Evolutionary conservation across 2,888 invertebrate species (phyloP).

Genomic region (Oasisia sp.): DNA sequence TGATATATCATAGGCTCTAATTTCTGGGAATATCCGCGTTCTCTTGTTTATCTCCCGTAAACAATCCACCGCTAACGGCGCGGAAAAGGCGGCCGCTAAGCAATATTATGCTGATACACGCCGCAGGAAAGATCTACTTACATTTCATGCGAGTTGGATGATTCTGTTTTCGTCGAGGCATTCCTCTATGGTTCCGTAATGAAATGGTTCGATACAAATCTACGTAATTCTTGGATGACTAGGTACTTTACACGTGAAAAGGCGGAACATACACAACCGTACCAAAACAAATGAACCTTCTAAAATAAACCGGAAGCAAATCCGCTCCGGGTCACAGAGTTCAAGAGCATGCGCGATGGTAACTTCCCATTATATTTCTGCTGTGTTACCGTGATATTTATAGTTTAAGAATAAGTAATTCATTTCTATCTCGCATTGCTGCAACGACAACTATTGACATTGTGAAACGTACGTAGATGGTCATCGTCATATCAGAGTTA

Average conservation of each 20-base stretch:
- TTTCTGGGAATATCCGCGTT: constrained; percentile 3
- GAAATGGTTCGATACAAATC: neutral
- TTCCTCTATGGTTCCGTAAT: constrained; percentile 35
- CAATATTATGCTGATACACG: constrained; percentile 11
- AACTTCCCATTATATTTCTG: neutral
- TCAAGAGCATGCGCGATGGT: constrained; percentile 4
- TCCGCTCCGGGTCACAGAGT: neutral
- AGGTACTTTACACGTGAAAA: constrained; percentile 13
- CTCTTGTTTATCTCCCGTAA: constrained; percentile 22
- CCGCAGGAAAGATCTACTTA: constrained; percentile 45
- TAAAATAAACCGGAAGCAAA: constrained; percentile 11
- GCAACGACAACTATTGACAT: neutral
- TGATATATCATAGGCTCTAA: constrained; percentile 4
- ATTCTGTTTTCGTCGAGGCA: constrained; percentile 67
- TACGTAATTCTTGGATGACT: neutral
- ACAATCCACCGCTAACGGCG: constrained; percentile 18
- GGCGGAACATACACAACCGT: constrained; percentile 17
- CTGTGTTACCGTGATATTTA: neutral
- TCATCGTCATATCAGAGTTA: neutral
- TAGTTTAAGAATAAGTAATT: neutral
- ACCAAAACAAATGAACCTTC: constrained; percentile 17
- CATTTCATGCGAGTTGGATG: constrained; percentile 70
- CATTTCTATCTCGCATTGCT: neutral
- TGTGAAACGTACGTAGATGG: constrained; percentile 5
- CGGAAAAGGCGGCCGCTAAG: constrained; percentile 17